A percentile compares a stretch with the other conserved stretches of the same genome.
phyloP scores from a whole-genome alignment of 1,140 invertebrate species.

The Mercenaria mercenaria region DNA sequence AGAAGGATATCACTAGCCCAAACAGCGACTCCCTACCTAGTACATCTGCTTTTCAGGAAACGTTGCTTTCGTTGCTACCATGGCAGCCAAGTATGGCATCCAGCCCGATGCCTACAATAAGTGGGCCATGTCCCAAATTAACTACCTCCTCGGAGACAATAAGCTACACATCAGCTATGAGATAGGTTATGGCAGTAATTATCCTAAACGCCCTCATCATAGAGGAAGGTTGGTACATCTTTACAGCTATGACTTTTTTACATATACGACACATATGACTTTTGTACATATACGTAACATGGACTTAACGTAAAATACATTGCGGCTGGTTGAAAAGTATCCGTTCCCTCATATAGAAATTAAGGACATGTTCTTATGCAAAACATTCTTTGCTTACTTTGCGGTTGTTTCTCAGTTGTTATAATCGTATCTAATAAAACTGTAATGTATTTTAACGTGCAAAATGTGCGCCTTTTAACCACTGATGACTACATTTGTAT shows the following conservation, averaged over 20 bases:
- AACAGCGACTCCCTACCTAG: too few relatives aligned
- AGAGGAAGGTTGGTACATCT: slow-evolving; percentile 65
- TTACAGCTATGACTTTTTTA: too few relatives aligned
- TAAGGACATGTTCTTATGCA: background rate
- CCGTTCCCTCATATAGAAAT: background rate
- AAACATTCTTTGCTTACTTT: too few relatives aligned
- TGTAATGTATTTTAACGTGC: background rate
- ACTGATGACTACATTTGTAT: background rate
- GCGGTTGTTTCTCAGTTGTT: background rate
- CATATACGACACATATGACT: background rate
- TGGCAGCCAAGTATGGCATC: slow-evolving; percentile 55
- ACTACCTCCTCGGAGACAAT: slow-evolving; percentile 88
- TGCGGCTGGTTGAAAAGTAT: background rate
- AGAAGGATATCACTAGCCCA: too few relatives aligned
- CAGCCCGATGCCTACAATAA: slow-evolving; percentile 47
- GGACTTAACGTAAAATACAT: background rate
- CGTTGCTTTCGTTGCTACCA: slow-evolving; percentile 35
- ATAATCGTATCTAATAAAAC: too few relatives aligned
- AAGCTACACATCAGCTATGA: slow-evolving; percentile 89
- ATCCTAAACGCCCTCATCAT: slow-evolving; percentile 70
- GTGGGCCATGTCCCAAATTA: slow-evolving; percentile 89
- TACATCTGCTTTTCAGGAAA: slow-evolving; percentile 24
- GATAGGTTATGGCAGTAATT: slow-evolving; percentile 89
- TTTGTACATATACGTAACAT: background rate
- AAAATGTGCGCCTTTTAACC: background rate